Conservation (phyloP, 2,797 vertebrate species). For the Coracias cyanogaster region DNA sequence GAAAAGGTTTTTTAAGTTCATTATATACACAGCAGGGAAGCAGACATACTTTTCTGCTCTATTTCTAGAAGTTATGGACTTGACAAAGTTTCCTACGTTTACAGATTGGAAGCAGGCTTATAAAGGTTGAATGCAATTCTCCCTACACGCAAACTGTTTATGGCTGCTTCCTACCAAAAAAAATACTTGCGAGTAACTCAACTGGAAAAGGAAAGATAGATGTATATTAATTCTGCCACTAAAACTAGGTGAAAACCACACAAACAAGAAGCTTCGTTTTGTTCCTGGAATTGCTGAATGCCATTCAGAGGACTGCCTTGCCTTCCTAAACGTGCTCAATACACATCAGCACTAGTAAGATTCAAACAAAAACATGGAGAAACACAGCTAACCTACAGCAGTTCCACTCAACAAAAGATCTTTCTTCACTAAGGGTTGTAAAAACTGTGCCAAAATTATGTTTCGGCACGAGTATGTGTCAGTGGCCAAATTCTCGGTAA, state of each 20-base stretch:
- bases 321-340: background rate
- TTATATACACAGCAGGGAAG: background rate
- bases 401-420: background rate
- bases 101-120: background rate
- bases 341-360: background rate
- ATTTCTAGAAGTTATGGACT: background rate
- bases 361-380: background rate
- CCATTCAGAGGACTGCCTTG: background rate
- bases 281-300: background rate
- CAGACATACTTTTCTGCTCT: background rate
- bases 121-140: constrained; percentile 12
- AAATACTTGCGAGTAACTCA: background rate
- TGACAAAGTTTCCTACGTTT: constrained; percentile 12
- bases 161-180: background rate
- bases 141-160: background rate
- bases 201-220: background rate
- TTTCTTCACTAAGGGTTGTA: background rate
- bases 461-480: background rate
- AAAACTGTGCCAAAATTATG: background rate
- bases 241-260: background rate
- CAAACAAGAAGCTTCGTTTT: background rate
- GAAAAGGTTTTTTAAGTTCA: background rate
- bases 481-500: background rate
- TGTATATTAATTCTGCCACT: background rate
- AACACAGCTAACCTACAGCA: background rate